phyloP scores from a whole-genome alignment of 2,888 invertebrate genomes.

The Aromia moschata region DNA sequence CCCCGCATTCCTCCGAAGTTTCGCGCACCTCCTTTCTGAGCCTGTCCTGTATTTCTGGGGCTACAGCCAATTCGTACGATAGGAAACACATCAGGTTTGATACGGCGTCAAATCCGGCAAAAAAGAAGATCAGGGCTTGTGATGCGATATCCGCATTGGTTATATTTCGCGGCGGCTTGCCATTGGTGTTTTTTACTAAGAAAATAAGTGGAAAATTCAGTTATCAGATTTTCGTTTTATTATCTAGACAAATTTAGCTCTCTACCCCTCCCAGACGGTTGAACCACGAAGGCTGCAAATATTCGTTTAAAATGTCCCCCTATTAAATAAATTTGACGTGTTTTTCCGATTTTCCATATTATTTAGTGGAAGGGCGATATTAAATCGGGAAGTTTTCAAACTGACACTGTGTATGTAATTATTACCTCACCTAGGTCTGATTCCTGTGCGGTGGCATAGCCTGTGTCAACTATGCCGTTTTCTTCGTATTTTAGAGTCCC shows the following conservation, averaged over 20 bases:
- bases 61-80: slow-evolving; percentile 67
- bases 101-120: slow-evolving; percentile 65
- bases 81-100: slow-evolving; percentile 63
- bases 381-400: too few species aligned
- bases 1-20: slow-evolving; percentile 24
- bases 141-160: slow-evolving; percentile 67
- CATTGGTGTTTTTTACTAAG: slow-evolving; percentile 19
- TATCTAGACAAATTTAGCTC: not conserved
- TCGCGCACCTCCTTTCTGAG: slow-evolving; percentile 63
- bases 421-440: not conserved
- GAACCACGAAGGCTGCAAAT: too few species aligned
- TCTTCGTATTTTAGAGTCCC: slow-evolving; percentile 43
- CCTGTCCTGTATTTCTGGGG: slow-evolving; percentile 68
- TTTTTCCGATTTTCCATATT: too few species aligned
- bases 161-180: slow-evolving; percentile 31
- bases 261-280: too few species aligned
- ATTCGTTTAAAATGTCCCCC: not conserved
- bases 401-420: too few species aligned
- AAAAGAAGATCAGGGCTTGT: slow-evolving; percentile 65
- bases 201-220: not conserved
- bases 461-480: slow-evolving; percentile 30
- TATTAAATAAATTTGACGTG: not conserved
- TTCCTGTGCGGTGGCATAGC: slow-evolving; percentile 9
- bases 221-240: not conserved
- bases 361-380: too few species aligned